Conservation (phyloP, 2,888 invertebrate species). For the Amphipoea oculea region DNA sequence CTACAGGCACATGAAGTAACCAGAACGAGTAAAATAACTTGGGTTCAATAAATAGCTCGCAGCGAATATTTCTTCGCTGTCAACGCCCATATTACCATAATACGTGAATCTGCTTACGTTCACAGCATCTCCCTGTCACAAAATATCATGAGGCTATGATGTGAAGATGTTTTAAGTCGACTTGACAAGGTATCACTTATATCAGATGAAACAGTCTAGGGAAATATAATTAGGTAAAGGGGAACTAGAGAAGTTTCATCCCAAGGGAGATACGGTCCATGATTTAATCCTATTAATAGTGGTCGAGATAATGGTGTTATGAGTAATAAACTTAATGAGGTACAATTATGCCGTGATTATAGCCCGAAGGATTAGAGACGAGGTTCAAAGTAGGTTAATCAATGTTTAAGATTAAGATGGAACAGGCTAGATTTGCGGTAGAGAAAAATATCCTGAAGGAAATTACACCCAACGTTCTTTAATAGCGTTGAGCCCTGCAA, state of each 20-base stretch:
- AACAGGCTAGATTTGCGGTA: neutral
- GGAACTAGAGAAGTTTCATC: neutral
- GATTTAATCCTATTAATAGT: slow-evolving; percentile 42
- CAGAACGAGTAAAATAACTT: neutral
- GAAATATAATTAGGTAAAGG: slow-evolving; percentile 4
- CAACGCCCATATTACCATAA: slow-evolving; percentile 39
- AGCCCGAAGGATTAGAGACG: neutral
- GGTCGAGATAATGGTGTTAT: slow-evolving; percentile 16
- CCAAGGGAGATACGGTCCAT: neutral
- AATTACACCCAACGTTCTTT: neutral
- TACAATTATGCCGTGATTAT: neutral
- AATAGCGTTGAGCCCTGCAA: neutral
- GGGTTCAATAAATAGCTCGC: neutral
- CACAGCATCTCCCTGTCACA: slow-evolving; percentile 8
- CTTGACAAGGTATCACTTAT: slow-evolving; percentile 22
- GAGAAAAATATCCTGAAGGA: neutral
- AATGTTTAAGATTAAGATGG: neutral
- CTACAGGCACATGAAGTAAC: neutral
- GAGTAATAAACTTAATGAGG: slow-evolving; percentile 19
- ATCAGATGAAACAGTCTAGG: slow-evolving; percentile 2
- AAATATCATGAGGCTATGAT: slow-evolving; percentile 1
- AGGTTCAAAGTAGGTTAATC: slow-evolving; percentile 7
- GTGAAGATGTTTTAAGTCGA: slow-evolving; percentile 13
- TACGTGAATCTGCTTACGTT: slow-evolving; percentile 30
- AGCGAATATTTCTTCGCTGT: neutral